phyloP scores from a whole-genome alignment of 2,888 invertebrate genomes.

The Monochamus alternatus region DNA sequence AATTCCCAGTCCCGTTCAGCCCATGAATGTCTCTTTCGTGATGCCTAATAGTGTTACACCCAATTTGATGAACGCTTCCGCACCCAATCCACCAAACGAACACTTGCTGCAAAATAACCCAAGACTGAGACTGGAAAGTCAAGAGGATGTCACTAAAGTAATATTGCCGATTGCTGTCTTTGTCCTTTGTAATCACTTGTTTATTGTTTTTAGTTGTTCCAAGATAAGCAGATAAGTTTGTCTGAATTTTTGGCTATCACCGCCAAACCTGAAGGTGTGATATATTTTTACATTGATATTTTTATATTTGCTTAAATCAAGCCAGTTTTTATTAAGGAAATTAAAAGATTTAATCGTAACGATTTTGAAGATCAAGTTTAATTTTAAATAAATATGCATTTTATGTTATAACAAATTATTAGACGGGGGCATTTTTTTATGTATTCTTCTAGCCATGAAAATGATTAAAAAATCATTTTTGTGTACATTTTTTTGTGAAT shows the following conservation, averaged over 20 bases:
- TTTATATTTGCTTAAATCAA: background rate
- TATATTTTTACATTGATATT: slow-evolving; percentile 48
- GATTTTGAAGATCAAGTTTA: too few species aligned
- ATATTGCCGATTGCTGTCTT: slow-evolving; percentile 33
- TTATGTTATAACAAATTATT: too few species aligned
- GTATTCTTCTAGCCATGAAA: too few species aligned
- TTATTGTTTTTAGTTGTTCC: slow-evolving; percentile 66
- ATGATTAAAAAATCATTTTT: too few species aligned
- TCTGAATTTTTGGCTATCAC: slow-evolving; percentile 68
- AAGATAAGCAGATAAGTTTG: slow-evolving; percentile 68
- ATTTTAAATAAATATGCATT: too few species aligned
- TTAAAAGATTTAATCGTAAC: too few species aligned
- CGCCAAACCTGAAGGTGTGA: slow-evolving; percentile 67
- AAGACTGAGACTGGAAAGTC: background rate
- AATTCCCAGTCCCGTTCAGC: slow-evolving; percentile 20
- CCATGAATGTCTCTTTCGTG: background rate
- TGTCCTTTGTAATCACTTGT: slow-evolving; percentile 27
- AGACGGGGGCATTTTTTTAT: too few species aligned
- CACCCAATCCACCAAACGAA: background rate
- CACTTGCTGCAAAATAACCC: background rate
- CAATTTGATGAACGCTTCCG: background rate
- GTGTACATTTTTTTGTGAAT: too few species aligned
- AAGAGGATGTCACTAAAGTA: slow-evolving; percentile 56
- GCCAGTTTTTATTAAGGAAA: too few species aligned
- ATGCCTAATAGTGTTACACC: background rate